Base-by-base conservation (phyloP, 2,888 invertebrate species). In the Gastracanthus pulcherrimus region DNA sequence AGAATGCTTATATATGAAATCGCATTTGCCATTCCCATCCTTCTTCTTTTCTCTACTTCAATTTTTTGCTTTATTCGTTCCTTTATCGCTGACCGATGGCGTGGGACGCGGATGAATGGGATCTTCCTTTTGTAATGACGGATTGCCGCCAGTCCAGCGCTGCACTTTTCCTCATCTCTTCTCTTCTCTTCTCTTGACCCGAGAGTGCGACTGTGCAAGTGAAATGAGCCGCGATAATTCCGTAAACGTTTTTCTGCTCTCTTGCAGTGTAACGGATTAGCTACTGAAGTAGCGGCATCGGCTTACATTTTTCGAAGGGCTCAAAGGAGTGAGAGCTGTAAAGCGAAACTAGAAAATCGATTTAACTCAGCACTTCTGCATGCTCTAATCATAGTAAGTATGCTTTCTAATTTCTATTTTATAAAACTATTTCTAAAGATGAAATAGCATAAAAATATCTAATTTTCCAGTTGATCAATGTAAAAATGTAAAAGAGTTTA, bases 191-290 rank as follows among this genome's bases (percentile, higher is more conserved):
- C 38, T 31, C 45, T 60, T 29, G 72, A 26, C 26, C n/a, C 58
- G 13, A 45, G 60, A 45, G 41, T 41, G 41, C n/a, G 31, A 36
- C n/a, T n/a, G n/a, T n/a, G n/a, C n/a, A 5, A 29, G 62, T 77
- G 77, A 78, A 78, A 78, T 78, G 78, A 72, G 62, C 58, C 78
- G 78, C 36, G 55, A 78, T 78, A 78, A 78, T 72, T 62, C 55
- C 38, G 26, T 64, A 70, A 71, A 78, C 64, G 62, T 38, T 71
- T 74, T 71, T 71, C 26, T 41, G 45, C 34, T 7, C 7, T 1
- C 62, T 29, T 26, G n/a, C n/a, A n/a, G n/a, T n/a, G n/a, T n/a
- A 9, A 41, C 9, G 16, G 16, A 41, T 3, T 3, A 11, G 55
- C 55, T 55, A 55, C 55, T 55, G 55, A 2, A 9, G 41, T 16